phyloP scores from a whole-genome alignment of 2,888 invertebrate species.

The Apotomis turbidana region DNA sequence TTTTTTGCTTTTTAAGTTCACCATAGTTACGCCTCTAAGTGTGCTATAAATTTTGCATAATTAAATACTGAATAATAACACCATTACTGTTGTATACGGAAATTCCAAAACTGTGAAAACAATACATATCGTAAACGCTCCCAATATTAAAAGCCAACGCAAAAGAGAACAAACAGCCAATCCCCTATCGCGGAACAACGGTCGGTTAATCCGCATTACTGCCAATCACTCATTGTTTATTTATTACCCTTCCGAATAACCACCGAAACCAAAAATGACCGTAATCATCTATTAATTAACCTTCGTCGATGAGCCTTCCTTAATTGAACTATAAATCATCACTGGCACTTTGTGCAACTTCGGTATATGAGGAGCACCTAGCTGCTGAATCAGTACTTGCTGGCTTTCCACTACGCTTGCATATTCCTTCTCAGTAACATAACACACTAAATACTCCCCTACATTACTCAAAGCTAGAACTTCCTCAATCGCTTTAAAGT shows the following conservation, averaged over 20 bases:
- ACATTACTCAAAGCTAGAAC: conserved; percentile 47
- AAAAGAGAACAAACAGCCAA: conserved; percentile 18
- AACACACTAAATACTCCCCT: conserved; percentile 49
- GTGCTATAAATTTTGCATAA: neutral
- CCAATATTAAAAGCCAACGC: conserved; percentile 6
- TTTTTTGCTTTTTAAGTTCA: too few relatives aligned
- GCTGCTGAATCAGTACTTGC: conserved; percentile 76
- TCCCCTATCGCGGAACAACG: conserved; percentile 33
- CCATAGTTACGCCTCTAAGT: too few relatives aligned
- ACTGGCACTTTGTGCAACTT: conserved; percentile 64
- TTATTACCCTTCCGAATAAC: conserved; percentile 35
- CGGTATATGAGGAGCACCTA: conserved; percentile 68
- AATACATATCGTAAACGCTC: neutral
- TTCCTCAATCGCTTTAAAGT: conserved; percentile 44
- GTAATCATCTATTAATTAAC: conserved; percentile 55
- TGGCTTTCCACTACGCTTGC: conserved; percentile 71
- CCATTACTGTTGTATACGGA: neutral
- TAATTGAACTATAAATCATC: conserved; percentile 81
- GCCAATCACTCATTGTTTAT: conserved; percentile 41
- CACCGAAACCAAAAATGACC: conserved; percentile 41
- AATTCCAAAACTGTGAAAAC: neutral
- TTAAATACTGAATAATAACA: too few relatives aligned
- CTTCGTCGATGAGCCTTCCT: conserved; percentile 65
- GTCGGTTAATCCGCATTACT: conserved; percentile 35
- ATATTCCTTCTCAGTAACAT: conserved; percentile 53